Conservation (phyloP, 2,113 vertebrate genomes). For the Acrocephalus kingi region DNA sequence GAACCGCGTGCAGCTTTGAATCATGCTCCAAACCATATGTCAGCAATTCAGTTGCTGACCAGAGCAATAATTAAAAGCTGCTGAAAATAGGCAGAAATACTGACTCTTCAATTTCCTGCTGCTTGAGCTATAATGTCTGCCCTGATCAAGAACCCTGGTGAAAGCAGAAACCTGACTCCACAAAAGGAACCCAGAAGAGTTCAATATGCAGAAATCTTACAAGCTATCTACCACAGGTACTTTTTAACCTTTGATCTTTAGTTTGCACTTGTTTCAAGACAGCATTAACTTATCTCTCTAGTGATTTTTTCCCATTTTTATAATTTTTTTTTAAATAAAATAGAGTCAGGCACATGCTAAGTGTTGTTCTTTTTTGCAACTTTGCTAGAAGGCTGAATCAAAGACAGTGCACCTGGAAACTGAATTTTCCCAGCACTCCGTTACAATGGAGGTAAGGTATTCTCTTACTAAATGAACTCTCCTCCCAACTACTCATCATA, state of each 20-base stretch:
- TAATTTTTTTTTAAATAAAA: not conserved
- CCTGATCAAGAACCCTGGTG: not conserved
- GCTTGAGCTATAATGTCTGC: not conserved
- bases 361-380: not conserved
- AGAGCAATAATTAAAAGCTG: not conserved
- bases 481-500: not conserved
- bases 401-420: not conserved
- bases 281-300: not conserved
- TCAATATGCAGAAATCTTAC: not conserved
- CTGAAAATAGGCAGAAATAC: slow-evolving; percentile 18
- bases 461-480: not conserved
- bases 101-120: not conserved
- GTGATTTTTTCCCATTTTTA: not conserved
- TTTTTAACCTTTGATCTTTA: not conserved
- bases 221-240: not conserved
- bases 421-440: not conserved
- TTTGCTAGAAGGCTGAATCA: not conserved
- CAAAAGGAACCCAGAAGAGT: not conserved
- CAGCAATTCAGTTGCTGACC: not conserved
- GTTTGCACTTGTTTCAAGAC: not conserved
- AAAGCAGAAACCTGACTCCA: not conserved
- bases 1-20: not conserved
- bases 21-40: not conserved
- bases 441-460: not conserved
- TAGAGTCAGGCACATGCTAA: not conserved